Percentiles rank a stretch among this genome's conserved stretches.
These are phyloP conservation scores for Alcedo atthis DNA, from an alignment of 2,797 vertebrate species.

Conservation along the genomic window DNA sequence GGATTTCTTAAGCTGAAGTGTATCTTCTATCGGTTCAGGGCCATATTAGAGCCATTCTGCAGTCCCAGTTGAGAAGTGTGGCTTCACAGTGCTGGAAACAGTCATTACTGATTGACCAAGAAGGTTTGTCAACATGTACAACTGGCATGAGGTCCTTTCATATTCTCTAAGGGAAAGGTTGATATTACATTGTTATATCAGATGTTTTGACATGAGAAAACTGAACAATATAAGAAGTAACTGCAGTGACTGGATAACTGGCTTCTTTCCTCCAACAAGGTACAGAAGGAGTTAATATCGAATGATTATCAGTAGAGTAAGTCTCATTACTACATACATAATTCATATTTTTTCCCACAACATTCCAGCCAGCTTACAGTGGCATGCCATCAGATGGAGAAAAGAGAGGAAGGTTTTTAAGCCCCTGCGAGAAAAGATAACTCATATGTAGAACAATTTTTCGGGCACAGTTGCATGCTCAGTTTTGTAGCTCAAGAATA, in stretches of 20 bases:
- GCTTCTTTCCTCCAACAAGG: neutral
- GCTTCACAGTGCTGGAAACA: neutral
- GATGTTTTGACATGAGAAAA: neutral
- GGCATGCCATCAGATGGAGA: neutral
- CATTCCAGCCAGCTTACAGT: neutral
- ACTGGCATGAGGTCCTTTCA: neutral
- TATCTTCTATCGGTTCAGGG: neutral
- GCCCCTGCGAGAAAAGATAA: neutral
- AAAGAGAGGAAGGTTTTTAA: neutral
- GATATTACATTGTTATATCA: neutral
- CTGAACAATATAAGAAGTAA: neutral
- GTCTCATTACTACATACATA: neutral
- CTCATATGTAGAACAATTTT: neutral
- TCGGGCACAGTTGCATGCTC: neutral
- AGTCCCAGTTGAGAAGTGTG: neutral
- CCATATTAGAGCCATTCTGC: neutral
- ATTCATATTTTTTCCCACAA: neutral
- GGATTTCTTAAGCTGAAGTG: neutral
- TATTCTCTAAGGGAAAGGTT: neutral
- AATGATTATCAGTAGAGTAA: neutral
- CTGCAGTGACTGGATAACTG: neutral
- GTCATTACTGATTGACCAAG: conserved; percentile 14
- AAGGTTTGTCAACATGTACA: neutral
- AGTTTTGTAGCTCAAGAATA: neutral
- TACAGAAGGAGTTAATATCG: neutral